Base-by-base conservation (phyloP, 2,888 invertebrate species). In the Tinea trinotella region DNA sequence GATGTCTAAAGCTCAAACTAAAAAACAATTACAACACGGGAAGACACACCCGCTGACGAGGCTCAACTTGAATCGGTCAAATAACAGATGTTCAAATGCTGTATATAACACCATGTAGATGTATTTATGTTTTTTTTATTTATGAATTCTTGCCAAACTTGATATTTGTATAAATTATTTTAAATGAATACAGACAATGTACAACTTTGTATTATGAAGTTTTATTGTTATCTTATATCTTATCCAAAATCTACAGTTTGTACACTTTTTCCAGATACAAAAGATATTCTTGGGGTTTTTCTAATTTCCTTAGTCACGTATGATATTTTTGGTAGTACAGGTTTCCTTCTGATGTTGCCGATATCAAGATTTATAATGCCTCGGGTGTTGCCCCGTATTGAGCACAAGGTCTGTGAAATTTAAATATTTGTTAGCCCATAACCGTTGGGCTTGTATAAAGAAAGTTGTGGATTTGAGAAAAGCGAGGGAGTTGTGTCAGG, bases 31-130 rank as follows among this genome's bases (percentile, higher is more conserved):
- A 70, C 96, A 96, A 76, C 96, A 95, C 75, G 96, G 96, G 65
- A 95, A 94, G 81, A 95, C 93, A 68, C 96, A 97, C 88, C 96
- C 97, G 62, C 88, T 97, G 70, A 92, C 95, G 67, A 92, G 93
- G 89, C 89, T 97, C 79, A 92, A 91, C 84, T 88, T 92, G 79
- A 90, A 89, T 77, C 91, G 93, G 87, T 90, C 84, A 89, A 91
- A 84, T 73, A 84, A 79, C 76, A 83, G 89, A 83, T 88, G 89
- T 82, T 93, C 92, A 81, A 92, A 93, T 87, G 90, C 92, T 71
- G 93, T 94, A 80, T 95, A 94, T 86, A 95, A 95, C 88, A 95
- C 94, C 71, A 94, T 95, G 95, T 95, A 92, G 91, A 71, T 72
- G 64, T 76, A 78, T 76, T 81, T 76, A 73, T 76, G 71, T 72